Evolutionary conservation across 2,888 invertebrate species (phyloP), one percentile per base, ranked within the genome.

Genomic region (Epinotia brunnichana): DNA sequence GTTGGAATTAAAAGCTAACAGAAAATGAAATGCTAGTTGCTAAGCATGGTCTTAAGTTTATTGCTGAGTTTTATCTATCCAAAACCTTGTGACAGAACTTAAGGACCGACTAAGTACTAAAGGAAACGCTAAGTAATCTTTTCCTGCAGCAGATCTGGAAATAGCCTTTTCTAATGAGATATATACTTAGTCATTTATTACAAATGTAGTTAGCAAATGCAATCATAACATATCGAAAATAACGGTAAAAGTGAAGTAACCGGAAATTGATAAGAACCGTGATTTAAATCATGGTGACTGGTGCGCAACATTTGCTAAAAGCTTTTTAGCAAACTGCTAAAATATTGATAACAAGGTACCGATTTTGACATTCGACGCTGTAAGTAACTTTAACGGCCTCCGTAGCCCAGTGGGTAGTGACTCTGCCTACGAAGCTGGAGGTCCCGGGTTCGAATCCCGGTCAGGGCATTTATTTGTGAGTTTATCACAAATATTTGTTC

Each of bases 241-340:
- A 63, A 44, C 56, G 48, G 44, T 56, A 57, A 57, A 60, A 39
- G 21, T 68, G 10, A 69, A 51, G 69, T 69, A 59, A 19, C 60
- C 35, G 19, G 21, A n/a, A 53, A 39, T 62, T 39, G 51, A 69
- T 69, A 60, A 57, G 51, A 59, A 53, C 59, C 39, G 53, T 66
- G 53, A 41, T 66, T 59, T 71, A 24, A 66, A 60, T 66, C 59
- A 63, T 57, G 59, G 51, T 54, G 60, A 44, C 41, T 21, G 62
- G 17, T 63, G 15, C 39, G 35, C 66, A 66, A 66, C 66, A 56
- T 54, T 66, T 39, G 56, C 66, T 66, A 66, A 66, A 66, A 66
- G 66, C 66, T 66, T 66, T n/a, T 66, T 66, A 66, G 66, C 66
- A 56, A 53, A 54, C n/a, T 54, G 66, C 66, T 56, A 66, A 66